A percentile compares a stretch with the other conserved stretches of the same genome.
Evolutionary conservation across 2,113 vertebrate genomes (phyloP).

Genomic region (Microtus pennsylvanicus): DNA sequence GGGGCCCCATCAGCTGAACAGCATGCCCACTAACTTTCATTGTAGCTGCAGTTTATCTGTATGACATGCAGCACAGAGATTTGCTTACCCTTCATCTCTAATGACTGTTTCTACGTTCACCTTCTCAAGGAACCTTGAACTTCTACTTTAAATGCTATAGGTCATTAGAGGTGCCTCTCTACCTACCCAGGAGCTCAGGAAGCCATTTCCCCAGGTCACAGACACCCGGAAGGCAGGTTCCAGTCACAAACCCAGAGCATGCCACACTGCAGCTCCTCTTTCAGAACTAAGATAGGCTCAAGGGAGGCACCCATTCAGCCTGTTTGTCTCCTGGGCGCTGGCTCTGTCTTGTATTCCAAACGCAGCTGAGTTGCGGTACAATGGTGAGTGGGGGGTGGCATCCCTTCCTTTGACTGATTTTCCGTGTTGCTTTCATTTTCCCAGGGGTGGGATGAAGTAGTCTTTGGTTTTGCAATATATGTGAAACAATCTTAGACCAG

Average conservation of each 20-base stretch:
- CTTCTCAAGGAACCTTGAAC: not conserved
- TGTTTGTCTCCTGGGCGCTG: not conserved
- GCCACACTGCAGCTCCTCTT: not conserved
- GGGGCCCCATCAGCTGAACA: not conserved
- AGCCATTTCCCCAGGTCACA: not conserved
- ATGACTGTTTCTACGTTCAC: not conserved
- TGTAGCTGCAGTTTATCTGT: not conserved
- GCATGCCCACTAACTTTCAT: not conserved
- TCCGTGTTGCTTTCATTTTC: not conserved
- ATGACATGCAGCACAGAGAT: not conserved
- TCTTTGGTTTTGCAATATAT: not conserved
- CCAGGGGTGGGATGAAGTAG: not conserved
- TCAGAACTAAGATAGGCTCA: not conserved
- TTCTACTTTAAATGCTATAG: not conserved
- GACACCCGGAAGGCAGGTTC: not conserved
- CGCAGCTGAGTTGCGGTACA: not conserved
- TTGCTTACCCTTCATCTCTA: not conserved
- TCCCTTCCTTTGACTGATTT: not conserved
- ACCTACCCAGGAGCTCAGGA: not conserved
- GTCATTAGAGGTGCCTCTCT: not conserved
- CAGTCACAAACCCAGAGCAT: not conserved
- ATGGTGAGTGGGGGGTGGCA: not conserved
- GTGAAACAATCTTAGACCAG: not conserved
- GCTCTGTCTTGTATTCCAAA: not conserved
- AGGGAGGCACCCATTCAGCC: not conserved